A percentile compares a stretch with the other conserved stretches of the same genome.
phyloP scores from a whole-genome alignment of 2,797 vertebrate genomes.

The Etheostoma perlongum region DNA sequence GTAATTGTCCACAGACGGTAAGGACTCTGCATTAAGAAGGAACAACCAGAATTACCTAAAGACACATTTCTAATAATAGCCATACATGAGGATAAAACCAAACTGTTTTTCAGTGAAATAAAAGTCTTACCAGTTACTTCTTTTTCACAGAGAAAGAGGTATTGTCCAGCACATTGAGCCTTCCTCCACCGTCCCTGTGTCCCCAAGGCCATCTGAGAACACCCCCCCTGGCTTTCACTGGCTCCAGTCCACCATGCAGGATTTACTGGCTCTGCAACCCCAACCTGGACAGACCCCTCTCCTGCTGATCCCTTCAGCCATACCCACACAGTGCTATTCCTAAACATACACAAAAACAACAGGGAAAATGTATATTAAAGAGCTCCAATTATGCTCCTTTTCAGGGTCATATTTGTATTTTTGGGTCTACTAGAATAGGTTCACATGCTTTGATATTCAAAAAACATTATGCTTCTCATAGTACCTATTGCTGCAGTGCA shows the following conservation, averaged over 20 bases:
- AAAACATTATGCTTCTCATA: too few species aligned
- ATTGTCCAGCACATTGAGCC: constrained; percentile 58
- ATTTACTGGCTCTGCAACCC: constrained; percentile 10
- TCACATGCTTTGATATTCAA: too few species aligned
- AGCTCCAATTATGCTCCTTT: too few species aligned
- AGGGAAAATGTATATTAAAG: background rate
- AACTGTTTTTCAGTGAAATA: background rate
- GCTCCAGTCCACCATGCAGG: constrained; percentile 32
- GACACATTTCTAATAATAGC: background rate
- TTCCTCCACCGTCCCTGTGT: constrained; percentile 63
- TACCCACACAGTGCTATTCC: constrained; percentile 70
- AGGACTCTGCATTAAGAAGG: constrained; percentile 64
- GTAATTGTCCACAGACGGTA: constrained; percentile 76
- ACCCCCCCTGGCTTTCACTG: constrained; percentile 37
- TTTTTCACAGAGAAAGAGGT: constrained; percentile 80
- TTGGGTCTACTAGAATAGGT: too few species aligned
- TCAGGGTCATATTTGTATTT: too few species aligned
- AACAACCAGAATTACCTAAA: background rate
- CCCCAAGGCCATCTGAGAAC: constrained; percentile 77
- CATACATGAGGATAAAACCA: background rate
- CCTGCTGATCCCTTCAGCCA: constrained; percentile 66
- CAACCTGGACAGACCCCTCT: constrained; percentile 14
- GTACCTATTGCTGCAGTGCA: too few species aligned
- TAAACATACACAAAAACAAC: constrained; percentile 30
- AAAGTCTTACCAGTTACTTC: constrained; percentile 66